phyloP scores from a whole-genome alignment of 1,140 invertebrate genomes.

The Ericerus pela region DNA sequence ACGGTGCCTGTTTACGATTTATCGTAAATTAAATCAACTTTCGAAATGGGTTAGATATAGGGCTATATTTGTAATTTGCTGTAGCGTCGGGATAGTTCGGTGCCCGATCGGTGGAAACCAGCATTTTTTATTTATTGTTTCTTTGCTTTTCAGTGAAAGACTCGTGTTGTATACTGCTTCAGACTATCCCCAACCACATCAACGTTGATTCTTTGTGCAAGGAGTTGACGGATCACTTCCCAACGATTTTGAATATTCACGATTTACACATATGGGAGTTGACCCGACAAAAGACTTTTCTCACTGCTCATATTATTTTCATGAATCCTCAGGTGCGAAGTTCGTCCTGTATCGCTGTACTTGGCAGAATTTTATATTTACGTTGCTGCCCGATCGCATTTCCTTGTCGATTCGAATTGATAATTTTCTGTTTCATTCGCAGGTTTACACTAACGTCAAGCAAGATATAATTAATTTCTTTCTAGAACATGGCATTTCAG shows the following conservation, averaged over 20 bases:
- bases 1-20: too few species aligned
- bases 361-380: not conserved
- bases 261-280: conserved; percentile 71
- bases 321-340: conserved; percentile 31
- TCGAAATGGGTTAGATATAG: too few species aligned
- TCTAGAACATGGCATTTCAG: conserved; percentile 52
- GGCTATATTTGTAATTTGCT: too few species aligned
- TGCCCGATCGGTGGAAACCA: too few species aligned
- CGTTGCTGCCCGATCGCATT: not conserved
- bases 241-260: conserved; percentile 60
- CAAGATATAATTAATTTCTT: conserved; percentile 51
- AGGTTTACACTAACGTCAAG: conserved; percentile 46
- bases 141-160: conserved; percentile 47
- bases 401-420: too few species aligned
- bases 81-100: too few species aligned
- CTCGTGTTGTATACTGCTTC: conserved; percentile 57
- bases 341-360: not conserved
- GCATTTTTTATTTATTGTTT: not conserved
- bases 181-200: conserved; percentile 66
- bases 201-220: conserved; percentile 49
- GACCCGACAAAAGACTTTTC: conserved; percentile 49
- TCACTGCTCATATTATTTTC: conserved; percentile 58
- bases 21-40: too few species aligned
- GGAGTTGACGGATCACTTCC: conserved; percentile 51
- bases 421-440: conserved; percentile 25